phyloP scores from a whole-genome alignment of 2,888 invertebrate genomes.

The Brassicogethes aeneus region DNA sequence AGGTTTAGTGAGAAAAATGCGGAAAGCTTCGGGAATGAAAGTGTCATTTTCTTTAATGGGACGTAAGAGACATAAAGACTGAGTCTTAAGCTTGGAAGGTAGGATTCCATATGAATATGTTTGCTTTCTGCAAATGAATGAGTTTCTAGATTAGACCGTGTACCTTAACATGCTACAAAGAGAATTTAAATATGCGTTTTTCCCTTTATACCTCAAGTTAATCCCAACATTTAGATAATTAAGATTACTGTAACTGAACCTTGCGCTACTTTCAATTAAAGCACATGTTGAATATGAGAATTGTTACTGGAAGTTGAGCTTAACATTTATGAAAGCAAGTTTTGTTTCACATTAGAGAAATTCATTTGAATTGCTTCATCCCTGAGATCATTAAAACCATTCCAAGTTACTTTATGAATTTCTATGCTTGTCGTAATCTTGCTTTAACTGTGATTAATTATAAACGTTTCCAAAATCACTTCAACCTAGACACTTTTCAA shows the following conservation, averaged over 20 bases:
- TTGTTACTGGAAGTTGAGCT: background rate
- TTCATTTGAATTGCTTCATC: background rate
- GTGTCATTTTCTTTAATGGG: constrained; percentile 29
- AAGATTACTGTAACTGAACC: background rate
- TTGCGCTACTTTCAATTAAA: background rate
- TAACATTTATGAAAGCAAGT: background rate
- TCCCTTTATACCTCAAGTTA: background rate
- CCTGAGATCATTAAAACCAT: background rate
- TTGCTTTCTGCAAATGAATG: background rate
- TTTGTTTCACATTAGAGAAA: background rate
- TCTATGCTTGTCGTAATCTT: no score
- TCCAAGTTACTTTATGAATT: background rate
- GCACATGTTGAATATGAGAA: background rate
- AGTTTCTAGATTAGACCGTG: background rate
- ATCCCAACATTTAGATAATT: background rate
- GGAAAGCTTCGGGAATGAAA: constrained; percentile 21
- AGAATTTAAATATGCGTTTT: constrained; percentile 1
- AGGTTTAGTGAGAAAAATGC: constrained; percentile 21
- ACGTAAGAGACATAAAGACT: constrained; percentile 25
- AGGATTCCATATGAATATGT: background rate
- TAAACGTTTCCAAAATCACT: no score
- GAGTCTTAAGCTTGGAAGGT: constrained; percentile 21
- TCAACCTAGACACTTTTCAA: no score
- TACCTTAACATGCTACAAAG: background rate
- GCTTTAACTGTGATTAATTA: no score